Evolutionary conservation across 2,113 vertebrate species (phyloP), one percentile per base, ranked within the genome.

Genomic region (Panurus biarmicus): DNA sequence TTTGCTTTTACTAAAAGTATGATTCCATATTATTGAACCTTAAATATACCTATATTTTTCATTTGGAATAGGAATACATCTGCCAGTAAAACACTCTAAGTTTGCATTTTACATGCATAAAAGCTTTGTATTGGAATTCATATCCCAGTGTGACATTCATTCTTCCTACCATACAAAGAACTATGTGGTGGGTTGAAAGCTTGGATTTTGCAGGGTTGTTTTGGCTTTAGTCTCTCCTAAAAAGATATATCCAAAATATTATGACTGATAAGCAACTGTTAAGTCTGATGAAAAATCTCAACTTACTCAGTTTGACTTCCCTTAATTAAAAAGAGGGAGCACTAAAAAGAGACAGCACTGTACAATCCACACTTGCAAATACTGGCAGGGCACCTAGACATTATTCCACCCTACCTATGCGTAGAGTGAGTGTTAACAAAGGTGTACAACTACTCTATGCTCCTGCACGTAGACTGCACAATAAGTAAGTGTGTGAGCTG

Each of bases 1-100:
- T 90, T 88, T 64, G 40, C 29, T 62, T 96, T 74, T 74, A 33
- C 86, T 96, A 93, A 89, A 97, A 94, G 83, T 94, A 87, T 70
- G 4, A 75, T 64, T 90, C 75, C 35, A 48, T 85, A 57, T 56
- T 92, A 85, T 51, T 89, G 86, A 91, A 80, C 53, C 64, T 85
- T 96, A 85, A 90, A 89, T 66, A 93, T 81, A 24, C 10, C 61
- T 75, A 71, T 42, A 72, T 89, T 92, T 93, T 89, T 77, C 54
- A 61, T 80, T 89, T 66, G 82, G 29, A 87, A 72, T 86, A 89
- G 9, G 78, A 90, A 72, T 56, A 61, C 9, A 62, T 47, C 60
- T 70, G 14, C 40, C n/a, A 56, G 33, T 73, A 79, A 81, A 91
- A 11, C 14, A 71, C 4, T 64, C 36, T 11, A 67, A 57, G 14